Conservation (phyloP, 2,113 vertebrate species). For the Brachyhypopomus occidentalis region DNA sequence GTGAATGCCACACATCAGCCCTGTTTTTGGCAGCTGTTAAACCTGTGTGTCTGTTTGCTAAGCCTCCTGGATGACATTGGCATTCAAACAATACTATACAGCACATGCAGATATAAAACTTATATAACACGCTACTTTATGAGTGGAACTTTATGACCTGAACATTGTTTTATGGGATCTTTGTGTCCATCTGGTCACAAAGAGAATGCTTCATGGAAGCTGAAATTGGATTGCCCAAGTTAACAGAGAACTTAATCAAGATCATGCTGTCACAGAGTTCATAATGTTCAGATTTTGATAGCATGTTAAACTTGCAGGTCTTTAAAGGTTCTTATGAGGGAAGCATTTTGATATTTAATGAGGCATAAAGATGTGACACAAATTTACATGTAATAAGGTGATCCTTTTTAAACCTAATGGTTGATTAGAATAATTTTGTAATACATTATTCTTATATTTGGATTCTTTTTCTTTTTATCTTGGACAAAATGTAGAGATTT, state of each 20-base stretch:
- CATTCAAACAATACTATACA: slow-evolving; percentile 15
- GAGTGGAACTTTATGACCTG: slow-evolving; percentile 14
- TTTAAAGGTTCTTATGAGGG: background rate
- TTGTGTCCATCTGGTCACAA: background rate
- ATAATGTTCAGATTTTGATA: slow-evolving; percentile 24
- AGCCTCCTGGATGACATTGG: slow-evolving; percentile 15
- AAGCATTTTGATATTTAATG: background rate
- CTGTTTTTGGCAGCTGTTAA: slow-evolving; percentile 31
- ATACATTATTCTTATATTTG: too few relatives aligned
- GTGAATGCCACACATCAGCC: too few relatives aligned
- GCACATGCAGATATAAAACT: slow-evolving; percentile 50
- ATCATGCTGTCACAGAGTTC: background rate
- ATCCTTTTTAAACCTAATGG: too few relatives aligned
- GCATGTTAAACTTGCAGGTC: background rate
- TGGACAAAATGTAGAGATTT: too few relatives aligned
- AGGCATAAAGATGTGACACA: too few relatives aligned
- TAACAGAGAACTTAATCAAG: background rate
- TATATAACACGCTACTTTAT: slow-evolving; percentile 46
- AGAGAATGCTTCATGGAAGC: slow-evolving; percentile 26
- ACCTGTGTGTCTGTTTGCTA: slow-evolving; percentile 51
- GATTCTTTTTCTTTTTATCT: too few relatives aligned
- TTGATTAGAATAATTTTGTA: too few relatives aligned
- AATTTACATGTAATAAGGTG: too few relatives aligned
- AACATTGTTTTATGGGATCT: slow-evolving; percentile 28
- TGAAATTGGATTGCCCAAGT: slow-evolving; percentile 21